Conservation (phyloP, 2,888 invertebrate species). For the Lepeophtheirus nordmannii region DNA sequence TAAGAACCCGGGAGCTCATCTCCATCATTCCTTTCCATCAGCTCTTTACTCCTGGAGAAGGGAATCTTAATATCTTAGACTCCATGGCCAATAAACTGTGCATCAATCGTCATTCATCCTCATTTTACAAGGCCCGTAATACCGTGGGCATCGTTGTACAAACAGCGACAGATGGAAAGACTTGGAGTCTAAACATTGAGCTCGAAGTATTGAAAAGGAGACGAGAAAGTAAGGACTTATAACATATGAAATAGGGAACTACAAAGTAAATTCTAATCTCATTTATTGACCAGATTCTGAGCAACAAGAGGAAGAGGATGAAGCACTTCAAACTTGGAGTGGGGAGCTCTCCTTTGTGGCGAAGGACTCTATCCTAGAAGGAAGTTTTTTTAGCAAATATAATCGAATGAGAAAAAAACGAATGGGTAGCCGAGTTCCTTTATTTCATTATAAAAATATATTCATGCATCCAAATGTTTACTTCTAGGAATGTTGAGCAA, state of each 20-base stretch:
- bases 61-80: background rate
- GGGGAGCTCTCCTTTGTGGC: background rate
- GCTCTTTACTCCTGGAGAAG: background rate
- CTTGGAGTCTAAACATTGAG: background rate
- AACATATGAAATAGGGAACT: no score
- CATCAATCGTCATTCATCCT: background rate
- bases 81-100: background rate
- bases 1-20: background rate
- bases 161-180: slow-evolving; percentile 5
- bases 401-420: background rate
- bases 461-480: no score
- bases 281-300: background rate
- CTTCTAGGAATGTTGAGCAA: background rate
- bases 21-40: background rate
- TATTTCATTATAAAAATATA: no score
- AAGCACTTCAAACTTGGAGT: background rate
- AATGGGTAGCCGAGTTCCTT: background rate
- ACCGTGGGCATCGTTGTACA: background rate
- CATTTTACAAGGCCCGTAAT: background rate
- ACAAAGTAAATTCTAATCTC: no score
- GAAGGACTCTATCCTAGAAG: background rate
- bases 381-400: background rate
- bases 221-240: background rate
- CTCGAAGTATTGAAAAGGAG: background rate
- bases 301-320: background rate